phyloP scores from a whole-genome alignment of 2,797 vertebrate species.

The Erethizon dorsatum region DNA sequence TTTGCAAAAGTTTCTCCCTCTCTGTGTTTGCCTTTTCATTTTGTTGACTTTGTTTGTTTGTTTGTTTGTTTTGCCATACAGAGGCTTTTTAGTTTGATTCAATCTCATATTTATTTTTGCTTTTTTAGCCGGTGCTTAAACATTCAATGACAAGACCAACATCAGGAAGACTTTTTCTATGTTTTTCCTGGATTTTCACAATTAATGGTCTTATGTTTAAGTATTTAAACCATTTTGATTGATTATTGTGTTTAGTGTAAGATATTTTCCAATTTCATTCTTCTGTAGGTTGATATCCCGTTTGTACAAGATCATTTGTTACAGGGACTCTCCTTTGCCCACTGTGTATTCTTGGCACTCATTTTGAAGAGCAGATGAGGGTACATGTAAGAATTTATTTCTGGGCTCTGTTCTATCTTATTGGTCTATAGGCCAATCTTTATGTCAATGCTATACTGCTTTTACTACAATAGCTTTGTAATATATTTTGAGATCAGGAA shows the following conservation, averaged over 20 bases:
- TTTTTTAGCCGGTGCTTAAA: not conserved
- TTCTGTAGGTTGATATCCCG: not conserved
- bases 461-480: not conserved
- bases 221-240: not conserved
- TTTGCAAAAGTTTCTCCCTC: not conserved
- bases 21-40: not conserved
- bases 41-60: no score
- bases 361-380: not conserved
- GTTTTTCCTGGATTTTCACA: not conserved
- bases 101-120: not conserved
- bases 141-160: not conserved
- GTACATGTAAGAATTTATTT: not conserved
- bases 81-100: not conserved
- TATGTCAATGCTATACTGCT: not conserved
- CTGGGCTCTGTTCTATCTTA: not conserved
- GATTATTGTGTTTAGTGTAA: not conserved
- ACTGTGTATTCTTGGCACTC: not conserved
- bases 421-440: not conserved
- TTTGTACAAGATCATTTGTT: not conserved
- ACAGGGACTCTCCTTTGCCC: not conserved
- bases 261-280: not conserved
- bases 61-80: not conserved
- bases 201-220: not conserved
- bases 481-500: constrained; percentile 11
- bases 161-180: not conserved